A percentile compares a stretch with the other conserved stretches of the same genome.
phyloP scores from a whole-genome alignment of 2,113 vertebrate genomes.

The Spheniscus mendiculus region DNA sequence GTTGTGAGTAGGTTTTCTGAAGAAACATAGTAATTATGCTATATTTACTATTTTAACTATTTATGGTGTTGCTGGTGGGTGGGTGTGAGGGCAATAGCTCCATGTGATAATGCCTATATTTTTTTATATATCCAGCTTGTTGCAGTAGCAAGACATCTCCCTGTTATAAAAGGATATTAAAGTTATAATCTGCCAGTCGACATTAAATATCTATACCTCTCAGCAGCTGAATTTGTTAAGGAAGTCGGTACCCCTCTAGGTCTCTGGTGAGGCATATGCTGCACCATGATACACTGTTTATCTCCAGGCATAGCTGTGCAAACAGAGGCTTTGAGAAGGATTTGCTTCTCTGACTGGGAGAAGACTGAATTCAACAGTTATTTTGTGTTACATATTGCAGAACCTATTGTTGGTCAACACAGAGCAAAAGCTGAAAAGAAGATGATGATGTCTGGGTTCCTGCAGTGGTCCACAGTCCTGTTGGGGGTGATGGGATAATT shows the following conservation, averaged over 20 bases:
- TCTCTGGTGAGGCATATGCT: background rate
- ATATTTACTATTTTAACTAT: conserved; percentile 39
- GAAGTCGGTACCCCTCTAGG: background rate
- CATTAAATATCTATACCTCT: background rate
- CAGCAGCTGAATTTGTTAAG: background rate
- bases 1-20: background rate
- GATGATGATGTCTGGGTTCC: background rate
- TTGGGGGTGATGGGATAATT: background rate
- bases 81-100: background rate
- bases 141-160: background rate
- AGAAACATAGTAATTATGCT: conserved; percentile 14
- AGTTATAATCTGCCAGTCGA: background rate
- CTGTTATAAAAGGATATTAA: background rate
- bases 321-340: background rate
- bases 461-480: background rate
- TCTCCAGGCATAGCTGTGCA: background rate
- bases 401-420: background rate
- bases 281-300: background rate
- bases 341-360: background rate
- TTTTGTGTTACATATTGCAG: background rate
- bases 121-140: background rate
- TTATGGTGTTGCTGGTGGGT: background rate
- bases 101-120: background rate
- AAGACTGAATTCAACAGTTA: background rate
- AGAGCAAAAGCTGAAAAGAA: background rate